Conservation (phyloP, 2,797 vertebrate species). For the Odontamblyopus lacepedii region DNA sequence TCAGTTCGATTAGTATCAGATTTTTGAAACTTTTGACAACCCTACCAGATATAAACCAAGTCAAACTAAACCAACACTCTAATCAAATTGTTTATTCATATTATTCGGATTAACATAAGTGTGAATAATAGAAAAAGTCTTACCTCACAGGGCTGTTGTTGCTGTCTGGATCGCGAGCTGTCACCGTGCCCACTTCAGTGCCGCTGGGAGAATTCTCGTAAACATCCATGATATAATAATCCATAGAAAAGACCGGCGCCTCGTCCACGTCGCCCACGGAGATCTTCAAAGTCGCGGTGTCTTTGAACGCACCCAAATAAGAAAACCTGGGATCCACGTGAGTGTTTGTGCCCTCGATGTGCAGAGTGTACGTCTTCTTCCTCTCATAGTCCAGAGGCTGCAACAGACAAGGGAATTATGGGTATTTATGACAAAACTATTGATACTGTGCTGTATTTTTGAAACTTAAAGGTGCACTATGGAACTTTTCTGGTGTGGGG, state of each 20-base stretch:
- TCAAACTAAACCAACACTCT: too few relatives aligned
- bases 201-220: slow-evolving; percentile 89
- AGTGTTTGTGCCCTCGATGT: slow-evolving; percentile 94
- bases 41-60: too few relatives aligned
- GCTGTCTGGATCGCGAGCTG: slow-evolving; percentile 92
- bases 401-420: not conserved
- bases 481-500: not conserved
- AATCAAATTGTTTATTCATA: not conserved
- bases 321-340: slow-evolving; percentile 92
- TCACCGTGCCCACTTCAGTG: slow-evolving; percentile 87
- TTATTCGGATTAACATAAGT: not conserved
- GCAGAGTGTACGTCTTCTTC: slow-evolving; percentile 94
- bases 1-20: too few relatives aligned
- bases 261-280: slow-evolving; percentile 95
- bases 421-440: not conserved
- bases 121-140: slow-evolving; percentile 10
- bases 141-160: slow-evolving; percentile 92
- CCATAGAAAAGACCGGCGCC: slow-evolving; percentile 90
- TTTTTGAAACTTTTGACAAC: too few relatives aligned
- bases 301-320: slow-evolving; percentile 93
- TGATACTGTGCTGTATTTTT: too few relatives aligned
- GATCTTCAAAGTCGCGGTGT: slow-evolving; percentile 90
- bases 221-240: slow-evolving; percentile 93
- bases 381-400: slow-evolving; percentile 97
- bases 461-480: not conserved